Conservation (phyloP, 92 coral and sea anemone species). For the Pocillopora grandis region DNA sequence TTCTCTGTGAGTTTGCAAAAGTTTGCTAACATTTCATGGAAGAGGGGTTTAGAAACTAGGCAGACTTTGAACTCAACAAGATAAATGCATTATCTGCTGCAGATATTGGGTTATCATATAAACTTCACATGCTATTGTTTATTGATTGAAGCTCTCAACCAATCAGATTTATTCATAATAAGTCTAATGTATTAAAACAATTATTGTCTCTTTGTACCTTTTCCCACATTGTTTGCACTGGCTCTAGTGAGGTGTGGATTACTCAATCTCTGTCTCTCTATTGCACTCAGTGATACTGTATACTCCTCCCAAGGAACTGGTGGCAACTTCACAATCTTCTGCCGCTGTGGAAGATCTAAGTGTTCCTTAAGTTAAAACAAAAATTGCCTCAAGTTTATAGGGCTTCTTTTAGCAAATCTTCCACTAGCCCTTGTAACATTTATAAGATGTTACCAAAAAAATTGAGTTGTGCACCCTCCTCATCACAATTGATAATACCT, state of each 20-base stretch:
- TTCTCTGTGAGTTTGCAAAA: too few species aligned
- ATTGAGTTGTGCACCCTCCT: too few species aligned
- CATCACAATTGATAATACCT: too few species aligned
- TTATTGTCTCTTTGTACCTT: constrained; percentile 41
- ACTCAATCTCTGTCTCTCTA: constrained; percentile 64
- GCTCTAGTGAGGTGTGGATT: constrained; percentile 82
- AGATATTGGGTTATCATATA: too few species aligned
- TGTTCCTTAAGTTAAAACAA: constrained; percentile 65
- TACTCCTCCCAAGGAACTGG: constrained; percentile 91
- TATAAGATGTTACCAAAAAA: neutral
- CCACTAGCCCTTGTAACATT: neutral
- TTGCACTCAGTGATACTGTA: constrained; percentile 75
- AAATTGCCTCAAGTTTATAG: neutral
- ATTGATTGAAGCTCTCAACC: too few species aligned
- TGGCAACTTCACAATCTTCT: constrained; percentile 75
- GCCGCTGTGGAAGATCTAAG: constrained; percentile 72
- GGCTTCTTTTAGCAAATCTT: neutral
- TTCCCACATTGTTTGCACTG: constrained; percentile 60
- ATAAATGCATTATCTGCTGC: too few species aligned
- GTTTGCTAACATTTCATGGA: too few species aligned
- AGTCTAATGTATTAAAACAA: too few species aligned
- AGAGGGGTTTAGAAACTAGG: too few species aligned
- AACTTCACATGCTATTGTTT: too few species aligned
- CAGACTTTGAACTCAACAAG: too few species aligned
- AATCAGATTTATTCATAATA: too few species aligned